Conservation (phyloP, 2,113 vertebrate genomes). For the Saguinus midas region DNA sequence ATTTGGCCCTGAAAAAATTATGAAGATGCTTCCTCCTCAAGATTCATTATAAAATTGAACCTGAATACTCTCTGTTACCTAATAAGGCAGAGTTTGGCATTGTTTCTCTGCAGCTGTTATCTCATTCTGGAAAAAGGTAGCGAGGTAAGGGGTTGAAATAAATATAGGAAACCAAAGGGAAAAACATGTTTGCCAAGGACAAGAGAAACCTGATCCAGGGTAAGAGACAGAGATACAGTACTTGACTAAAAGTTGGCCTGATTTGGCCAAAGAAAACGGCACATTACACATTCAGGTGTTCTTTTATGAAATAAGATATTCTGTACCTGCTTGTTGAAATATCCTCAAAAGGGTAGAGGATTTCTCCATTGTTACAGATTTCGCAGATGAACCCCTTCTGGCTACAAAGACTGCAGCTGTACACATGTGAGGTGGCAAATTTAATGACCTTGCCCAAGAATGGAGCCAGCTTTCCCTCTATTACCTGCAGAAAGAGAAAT, state of each 20-base stretch:
- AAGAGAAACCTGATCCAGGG: background rate
- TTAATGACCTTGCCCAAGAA: slow-evolving; percentile 98
- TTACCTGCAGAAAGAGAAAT: slow-evolving; percentile 88
- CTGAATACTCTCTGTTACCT: background rate
- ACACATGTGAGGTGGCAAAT: slow-evolving; percentile 96
- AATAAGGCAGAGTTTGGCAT: background rate
- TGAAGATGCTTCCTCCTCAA: background rate
- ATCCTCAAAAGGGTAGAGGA: slow-evolving; percentile 98
- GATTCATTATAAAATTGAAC: slow-evolving; percentile 27
- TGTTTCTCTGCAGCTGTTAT: background rate
- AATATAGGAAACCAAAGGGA: background rate
- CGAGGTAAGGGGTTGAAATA: background rate
- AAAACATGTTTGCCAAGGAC: background rate
- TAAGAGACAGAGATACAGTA: background rate
- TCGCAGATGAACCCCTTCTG: slow-evolving; percentile 99
- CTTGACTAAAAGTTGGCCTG: background rate
- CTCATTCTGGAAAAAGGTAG: slow-evolving; percentile 19
- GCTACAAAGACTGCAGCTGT: slow-evolving; percentile 97
- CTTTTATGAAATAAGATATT: slow-evolving; percentile 45
- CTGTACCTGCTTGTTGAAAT: slow-evolving; percentile 93
- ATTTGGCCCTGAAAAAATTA: background rate
- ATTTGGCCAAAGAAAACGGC: background rate
- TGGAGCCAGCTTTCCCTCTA: slow-evolving; percentile 96
- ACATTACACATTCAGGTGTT: slow-evolving; percentile 18
- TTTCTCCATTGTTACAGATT: slow-evolving; percentile 95